Percentiles rank a stretch among this genome's conserved stretches.
phyloP scores from a whole-genome alignment of 2,113 vertebrate genomes.

The Cathartes aura region DNA sequence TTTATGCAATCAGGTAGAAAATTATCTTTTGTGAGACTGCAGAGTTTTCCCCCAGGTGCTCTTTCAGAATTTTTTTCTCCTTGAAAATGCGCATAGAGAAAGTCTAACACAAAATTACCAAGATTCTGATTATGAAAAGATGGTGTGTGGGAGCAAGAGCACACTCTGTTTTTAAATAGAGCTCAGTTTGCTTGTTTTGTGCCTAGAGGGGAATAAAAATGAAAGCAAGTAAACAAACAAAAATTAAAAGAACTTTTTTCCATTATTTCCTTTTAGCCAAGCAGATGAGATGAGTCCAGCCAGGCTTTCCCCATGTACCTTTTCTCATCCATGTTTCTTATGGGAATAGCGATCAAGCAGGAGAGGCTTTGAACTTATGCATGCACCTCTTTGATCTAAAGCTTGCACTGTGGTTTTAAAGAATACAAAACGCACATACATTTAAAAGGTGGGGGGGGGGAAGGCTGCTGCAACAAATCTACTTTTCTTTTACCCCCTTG shows the following conservation, averaged over 20 bases:
- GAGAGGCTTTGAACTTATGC: constrained; percentile 50
- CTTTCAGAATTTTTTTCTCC: not conserved
- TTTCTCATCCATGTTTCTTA: not conserved
- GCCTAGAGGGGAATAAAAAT: constrained; percentile 20
- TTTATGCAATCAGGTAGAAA: constrained; percentile 54
- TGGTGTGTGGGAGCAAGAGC: not conserved
- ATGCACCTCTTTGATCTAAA: constrained; percentile 43
- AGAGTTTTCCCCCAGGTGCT: constrained; percentile 12
- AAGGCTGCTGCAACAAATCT: not conserved
- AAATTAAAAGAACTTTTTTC: not conserved
- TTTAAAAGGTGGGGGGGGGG: not conserved
- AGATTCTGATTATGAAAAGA: not conserved
- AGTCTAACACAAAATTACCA: not conserved
- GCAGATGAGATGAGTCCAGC: not conserved
- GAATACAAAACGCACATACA: not conserved
- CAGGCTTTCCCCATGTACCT: not conserved
- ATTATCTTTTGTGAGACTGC: not conserved
- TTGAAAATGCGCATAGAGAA: not conserved
- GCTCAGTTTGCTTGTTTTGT: not conserved
- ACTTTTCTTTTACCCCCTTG: not conserved
- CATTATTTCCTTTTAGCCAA: not conserved
- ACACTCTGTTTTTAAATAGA: not conserved
- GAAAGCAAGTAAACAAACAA: constrained; percentile 24
- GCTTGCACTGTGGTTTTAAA: constrained; percentile 10
- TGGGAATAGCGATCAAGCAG: constrained; percentile 34